A percentile compares a stretch with the other conserved stretches of the same genome.
Evolutionary conservation across 2,797 vertebrate genomes (phyloP).

Genomic region (Nothura maculosa): DNA sequence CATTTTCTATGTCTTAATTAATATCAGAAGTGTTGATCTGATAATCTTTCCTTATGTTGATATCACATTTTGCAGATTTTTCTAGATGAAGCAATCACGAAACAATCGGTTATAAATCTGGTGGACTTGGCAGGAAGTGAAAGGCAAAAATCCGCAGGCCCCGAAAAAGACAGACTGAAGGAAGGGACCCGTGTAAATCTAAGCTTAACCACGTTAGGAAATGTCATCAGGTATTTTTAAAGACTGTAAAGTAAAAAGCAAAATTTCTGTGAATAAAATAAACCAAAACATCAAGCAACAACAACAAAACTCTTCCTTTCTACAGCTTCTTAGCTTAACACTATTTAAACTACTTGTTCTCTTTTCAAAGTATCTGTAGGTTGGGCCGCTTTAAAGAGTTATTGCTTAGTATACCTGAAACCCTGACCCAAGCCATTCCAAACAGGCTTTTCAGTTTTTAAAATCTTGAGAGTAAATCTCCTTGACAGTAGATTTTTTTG

Average conservation of each 20-base stretch:
- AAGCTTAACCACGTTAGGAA: slow-evolving; percentile 91
- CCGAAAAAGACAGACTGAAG: slow-evolving; percentile 89
- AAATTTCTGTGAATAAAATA: not conserved
- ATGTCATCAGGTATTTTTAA: slow-evolving; percentile 88
- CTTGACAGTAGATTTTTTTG: not conserved
- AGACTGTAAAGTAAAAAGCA: not conserved
- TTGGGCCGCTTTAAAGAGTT: not conserved
- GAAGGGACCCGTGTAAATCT: slow-evolving; percentile 92
- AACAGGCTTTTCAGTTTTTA: not conserved
- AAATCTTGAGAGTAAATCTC: not conserved
- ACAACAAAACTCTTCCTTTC: not conserved
- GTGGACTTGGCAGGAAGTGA: slow-evolving; percentile 92
- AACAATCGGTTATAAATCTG: slow-evolving; percentile 89
- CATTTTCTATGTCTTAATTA: not conserved
- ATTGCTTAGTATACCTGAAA: not conserved
- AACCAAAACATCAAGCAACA: not conserved
- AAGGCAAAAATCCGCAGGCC: slow-evolving; percentile 88
- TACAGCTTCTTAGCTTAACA: not conserved
- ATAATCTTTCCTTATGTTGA: not conserved
- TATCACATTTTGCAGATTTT: slow-evolving; percentile 82
- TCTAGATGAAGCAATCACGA: slow-evolving; percentile 87
- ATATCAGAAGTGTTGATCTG: not conserved
- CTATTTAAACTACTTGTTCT: not conserved
- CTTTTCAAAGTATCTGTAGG: not conserved
- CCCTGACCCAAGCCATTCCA: not conserved